Conservation (phyloP, 2,888 invertebrate genomes). For the Erpobdella octoculata region DNA sequence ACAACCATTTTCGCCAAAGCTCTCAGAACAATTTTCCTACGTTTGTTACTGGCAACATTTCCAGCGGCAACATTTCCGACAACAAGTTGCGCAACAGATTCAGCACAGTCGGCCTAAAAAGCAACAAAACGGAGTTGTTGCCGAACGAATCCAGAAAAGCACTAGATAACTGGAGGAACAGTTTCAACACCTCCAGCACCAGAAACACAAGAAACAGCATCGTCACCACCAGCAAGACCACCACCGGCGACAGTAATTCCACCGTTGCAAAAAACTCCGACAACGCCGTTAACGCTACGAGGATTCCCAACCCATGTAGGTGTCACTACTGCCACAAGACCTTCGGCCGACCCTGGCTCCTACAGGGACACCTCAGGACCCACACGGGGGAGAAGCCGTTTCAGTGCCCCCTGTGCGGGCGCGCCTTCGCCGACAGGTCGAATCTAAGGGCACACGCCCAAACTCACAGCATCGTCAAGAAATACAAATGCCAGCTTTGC, state of each 20-base stretch:
- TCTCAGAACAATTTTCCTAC: too few species aligned
- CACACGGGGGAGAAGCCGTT: constrained; percentile 91
- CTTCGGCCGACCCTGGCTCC: constrained; percentile 89
- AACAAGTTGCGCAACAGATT: too few species aligned
- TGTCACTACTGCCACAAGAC: constrained; percentile 92
- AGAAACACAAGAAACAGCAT: not conserved
- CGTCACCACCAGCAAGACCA: not conserved
- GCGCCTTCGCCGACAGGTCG: constrained; percentile 91
- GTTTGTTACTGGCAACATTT: too few species aligned
- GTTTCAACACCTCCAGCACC: not conserved
- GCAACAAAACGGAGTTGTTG: too few species aligned
- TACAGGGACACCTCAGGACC: constrained; percentile 92
- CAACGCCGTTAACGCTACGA: not conserved
- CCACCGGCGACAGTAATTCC: not conserved
- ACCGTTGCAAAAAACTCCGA: not conserved
- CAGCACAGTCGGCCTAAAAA: too few species aligned
- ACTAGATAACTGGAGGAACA: too few species aligned
- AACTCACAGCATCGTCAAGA: constrained; percentile 93
- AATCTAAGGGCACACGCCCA: constrained; percentile 92
- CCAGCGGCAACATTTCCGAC: too few species aligned
- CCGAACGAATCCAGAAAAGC: too few species aligned
- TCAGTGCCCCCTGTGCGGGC: constrained; percentile 83
- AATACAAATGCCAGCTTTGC: constrained; percentile 85
- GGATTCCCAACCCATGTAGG: constrained; percentile 66
- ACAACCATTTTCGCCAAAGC: too few species aligned